Conservation (phyloP, 1,140 invertebrate genomes). For the Atopsyche davidsoni region DNA sequence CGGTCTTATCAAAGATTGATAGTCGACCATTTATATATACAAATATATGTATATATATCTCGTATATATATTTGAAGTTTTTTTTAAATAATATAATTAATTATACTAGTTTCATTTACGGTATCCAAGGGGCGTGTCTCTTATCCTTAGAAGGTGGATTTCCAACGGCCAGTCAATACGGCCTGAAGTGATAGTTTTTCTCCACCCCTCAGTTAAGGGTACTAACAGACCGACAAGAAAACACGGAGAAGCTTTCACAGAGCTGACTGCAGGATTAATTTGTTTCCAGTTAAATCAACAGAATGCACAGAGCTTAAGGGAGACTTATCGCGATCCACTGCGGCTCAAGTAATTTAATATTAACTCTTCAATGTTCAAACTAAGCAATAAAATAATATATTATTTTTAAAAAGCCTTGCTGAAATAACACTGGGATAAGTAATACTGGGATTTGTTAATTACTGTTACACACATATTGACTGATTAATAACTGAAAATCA, state of each 20-base stretch:
- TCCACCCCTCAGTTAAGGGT: not conserved
- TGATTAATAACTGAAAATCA: too few relatives aligned
- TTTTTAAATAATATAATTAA: too few relatives aligned
- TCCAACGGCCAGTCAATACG: not conserved
- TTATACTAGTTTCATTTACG: too few relatives aligned
- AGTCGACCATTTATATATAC: too few relatives aligned
- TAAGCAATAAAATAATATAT: not conserved
- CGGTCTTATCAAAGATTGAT: too few relatives aligned
- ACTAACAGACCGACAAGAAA: not conserved
- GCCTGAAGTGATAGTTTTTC: not conserved
- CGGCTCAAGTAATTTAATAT: not conserved
- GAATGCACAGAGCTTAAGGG: not conserved
- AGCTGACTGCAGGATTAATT: conserved; percentile 6
- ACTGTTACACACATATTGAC: too few relatives aligned
- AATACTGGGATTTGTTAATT: too few relatives aligned
- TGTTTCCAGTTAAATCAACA: conserved; percentile 4
- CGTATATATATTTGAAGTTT: too few relatives aligned
- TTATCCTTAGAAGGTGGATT: too few relatives aligned
- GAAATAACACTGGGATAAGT: too few relatives aligned
- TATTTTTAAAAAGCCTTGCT: not conserved
- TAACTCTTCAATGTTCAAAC: not conserved
- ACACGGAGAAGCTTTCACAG: conserved; percentile 3
- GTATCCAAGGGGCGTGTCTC: too few relatives aligned
- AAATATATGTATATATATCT: too few relatives aligned
- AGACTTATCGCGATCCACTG: not conserved